A percentile compares a stretch with the other conserved stretches of the same genome.
Evolutionary conservation across 2,797 vertebrate genomes (phyloP).

Genomic region (Gouania willdenowi): DNA sequence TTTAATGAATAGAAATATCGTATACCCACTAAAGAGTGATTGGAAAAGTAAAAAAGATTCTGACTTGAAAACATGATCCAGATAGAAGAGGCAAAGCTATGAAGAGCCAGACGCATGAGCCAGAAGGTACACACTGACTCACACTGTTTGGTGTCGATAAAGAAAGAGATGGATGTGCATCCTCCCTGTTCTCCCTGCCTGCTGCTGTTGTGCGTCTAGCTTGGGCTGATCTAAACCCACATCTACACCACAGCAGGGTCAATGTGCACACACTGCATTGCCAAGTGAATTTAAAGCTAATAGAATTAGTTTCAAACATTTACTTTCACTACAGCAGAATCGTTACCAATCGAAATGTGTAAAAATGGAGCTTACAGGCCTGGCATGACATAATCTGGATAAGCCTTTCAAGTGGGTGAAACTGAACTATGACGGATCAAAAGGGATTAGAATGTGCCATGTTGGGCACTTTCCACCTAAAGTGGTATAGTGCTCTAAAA

Average conservation of each 20-base stretch:
- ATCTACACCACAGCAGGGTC: background rate
- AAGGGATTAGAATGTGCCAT: conserved; percentile 25
- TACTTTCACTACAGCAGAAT: conserved; percentile 1
- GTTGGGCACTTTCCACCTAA: conserved; percentile 1
- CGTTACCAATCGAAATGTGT: background rate
- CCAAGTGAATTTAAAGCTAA: conserved; percentile 1
- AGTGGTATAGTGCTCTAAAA: conserved; percentile 10
- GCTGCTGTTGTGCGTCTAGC: background rate
- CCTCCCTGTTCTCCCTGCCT: conserved; percentile 26
- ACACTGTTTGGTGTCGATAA: conserved; percentile 21
- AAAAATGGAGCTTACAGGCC: conserved; percentile 16
- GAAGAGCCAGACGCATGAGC: conserved; percentile 39
- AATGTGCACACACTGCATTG: background rate
- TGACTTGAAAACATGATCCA: conserved; percentile 39
- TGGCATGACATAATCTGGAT: conserved; percentile 37
- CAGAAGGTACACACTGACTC: conserved; percentile 52
- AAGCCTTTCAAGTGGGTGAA: conserved; percentile 30
- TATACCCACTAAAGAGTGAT: too few relatives aligned
- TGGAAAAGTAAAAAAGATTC: conserved; percentile 61
- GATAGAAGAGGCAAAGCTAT: conserved; percentile 68
- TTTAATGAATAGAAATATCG: background rate
- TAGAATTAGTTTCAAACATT: conserved; percentile 15
- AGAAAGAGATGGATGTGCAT: conserved; percentile 36
- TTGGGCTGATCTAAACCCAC: background rate
- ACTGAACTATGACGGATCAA: conserved; percentile 31